phyloP scores from a whole-genome alignment of 2,797 vertebrate species.

The Dermochelys coriacea region DNA sequence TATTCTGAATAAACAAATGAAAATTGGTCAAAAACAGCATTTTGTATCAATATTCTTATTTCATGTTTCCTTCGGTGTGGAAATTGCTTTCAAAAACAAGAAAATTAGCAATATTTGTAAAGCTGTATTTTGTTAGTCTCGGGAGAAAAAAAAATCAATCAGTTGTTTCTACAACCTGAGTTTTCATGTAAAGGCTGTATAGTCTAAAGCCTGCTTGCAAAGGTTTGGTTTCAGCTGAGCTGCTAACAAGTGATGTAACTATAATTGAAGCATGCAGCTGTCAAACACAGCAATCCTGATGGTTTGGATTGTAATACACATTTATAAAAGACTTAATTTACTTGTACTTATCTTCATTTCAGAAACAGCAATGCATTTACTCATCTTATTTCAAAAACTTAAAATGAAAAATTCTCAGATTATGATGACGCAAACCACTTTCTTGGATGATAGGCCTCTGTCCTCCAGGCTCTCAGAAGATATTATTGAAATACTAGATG shows the following conservation, averaged over 20 bases:
- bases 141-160: not conserved
- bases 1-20: slow-evolving; percentile 9
- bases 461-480: not conserved
- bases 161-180: not conserved
- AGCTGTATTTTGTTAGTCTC: not conserved
- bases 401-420: not conserved
- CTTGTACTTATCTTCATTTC: not conserved
- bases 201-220: not conserved
- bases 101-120: not conserved
- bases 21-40: not conserved
- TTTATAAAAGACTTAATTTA: not conserved
- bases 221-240: not conserved
- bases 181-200: not conserved
- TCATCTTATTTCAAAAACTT: not conserved
- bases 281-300: not conserved
- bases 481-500: not conserved
- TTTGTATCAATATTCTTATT: not conserved
- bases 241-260: not conserved
- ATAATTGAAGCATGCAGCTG: not conserved
- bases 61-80: not conserved
- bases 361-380: not conserved
- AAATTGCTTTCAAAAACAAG: slow-evolving; percentile 5
- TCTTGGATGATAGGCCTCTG: not conserved
- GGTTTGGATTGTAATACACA: not conserved
- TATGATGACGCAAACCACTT: not conserved